phyloP scores from a whole-genome alignment of 2,888 invertebrate genomes.

The Plagodis dolabraria region DNA sequence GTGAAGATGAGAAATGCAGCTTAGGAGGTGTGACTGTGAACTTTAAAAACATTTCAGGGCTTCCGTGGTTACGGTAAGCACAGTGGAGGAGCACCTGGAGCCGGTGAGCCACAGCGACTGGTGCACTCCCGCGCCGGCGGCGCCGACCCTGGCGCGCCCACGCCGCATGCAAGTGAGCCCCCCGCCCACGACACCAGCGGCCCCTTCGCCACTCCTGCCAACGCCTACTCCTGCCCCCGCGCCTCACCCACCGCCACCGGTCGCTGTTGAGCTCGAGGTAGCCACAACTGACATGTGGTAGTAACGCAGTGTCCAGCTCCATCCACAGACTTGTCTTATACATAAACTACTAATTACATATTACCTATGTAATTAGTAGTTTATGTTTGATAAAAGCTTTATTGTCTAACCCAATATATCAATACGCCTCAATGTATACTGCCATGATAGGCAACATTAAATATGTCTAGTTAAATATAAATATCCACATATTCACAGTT shows the following conservation, averaged over 20 bases:
- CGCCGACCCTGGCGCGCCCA: slow-evolving; percentile 40
- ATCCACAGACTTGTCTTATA: too few relatives aligned
- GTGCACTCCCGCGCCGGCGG: slow-evolving; percentile 41
- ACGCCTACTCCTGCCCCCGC: slow-evolving; percentile 30
- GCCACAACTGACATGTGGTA: slow-evolving; percentile 78
- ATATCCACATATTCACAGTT: too few relatives aligned
- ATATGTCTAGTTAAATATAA: too few relatives aligned
- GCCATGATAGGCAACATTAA: too few relatives aligned
- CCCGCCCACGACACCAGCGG: slow-evolving; percentile 37
- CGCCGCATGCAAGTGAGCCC: slow-evolving; percentile 59
- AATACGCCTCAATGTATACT: too few relatives aligned
- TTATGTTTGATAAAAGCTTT: too few relatives aligned
- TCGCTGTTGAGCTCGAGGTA: slow-evolving; percentile 70
- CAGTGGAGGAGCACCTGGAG: slow-evolving; percentile 43
- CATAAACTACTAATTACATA: too few relatives aligned
- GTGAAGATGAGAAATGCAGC: too few relatives aligned
- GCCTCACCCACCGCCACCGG: slow-evolving; percentile 46
- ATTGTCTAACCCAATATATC: too few relatives aligned
- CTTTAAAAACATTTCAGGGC: slow-evolving; percentile 10
- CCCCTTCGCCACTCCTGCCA: background rate
- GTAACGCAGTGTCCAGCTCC: slow-evolving; percentile 25
- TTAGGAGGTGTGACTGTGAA: background rate
- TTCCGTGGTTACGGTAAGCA: slow-evolving; percentile 48
- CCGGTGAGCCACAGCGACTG: slow-evolving; percentile 37
- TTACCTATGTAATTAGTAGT: too few relatives aligned